phyloP scores from a whole-genome alignment of 2,113 vertebrate species.

The Sciurus niger region DNA sequence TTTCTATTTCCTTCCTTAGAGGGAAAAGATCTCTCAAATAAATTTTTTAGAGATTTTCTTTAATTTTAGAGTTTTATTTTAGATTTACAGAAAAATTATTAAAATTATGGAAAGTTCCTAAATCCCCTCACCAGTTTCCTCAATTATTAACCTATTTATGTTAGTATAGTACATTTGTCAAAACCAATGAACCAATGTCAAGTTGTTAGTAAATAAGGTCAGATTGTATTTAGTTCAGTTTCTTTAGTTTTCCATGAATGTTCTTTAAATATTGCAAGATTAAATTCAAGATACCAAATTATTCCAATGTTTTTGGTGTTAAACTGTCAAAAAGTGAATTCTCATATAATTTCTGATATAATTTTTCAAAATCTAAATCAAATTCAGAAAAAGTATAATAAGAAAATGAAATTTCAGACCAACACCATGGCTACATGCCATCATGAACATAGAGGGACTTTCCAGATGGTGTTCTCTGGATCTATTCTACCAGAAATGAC shows the following conservation, averaged over 20 bases:
- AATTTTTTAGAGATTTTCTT: background rate
- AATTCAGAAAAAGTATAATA: background rate
- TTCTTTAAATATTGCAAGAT: background rate
- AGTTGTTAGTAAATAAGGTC: background rate
- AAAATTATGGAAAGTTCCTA: background rate
- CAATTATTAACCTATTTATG: background rate
- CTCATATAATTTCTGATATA: background rate
- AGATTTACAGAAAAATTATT: background rate
- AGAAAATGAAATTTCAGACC: background rate
- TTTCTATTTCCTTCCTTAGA: background rate
- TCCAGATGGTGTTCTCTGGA: background rate
- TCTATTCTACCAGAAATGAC: background rate
- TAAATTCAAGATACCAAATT: background rate
- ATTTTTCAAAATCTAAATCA: constrained; percentile 27
- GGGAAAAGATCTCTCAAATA: background rate
- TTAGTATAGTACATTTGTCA: background rate
- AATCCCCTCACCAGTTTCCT: background rate
- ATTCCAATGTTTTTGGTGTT: background rate
- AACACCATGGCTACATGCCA: background rate
- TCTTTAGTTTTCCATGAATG: background rate
- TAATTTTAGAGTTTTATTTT: background rate
- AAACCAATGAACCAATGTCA: background rate
- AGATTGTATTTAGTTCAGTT: background rate
- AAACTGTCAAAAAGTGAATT: background rate
- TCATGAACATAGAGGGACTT: background rate